Evolutionary conservation across 2,113 vertebrate species (phyloP), one percentile per base, ranked within the genome.

Genomic region (Strix uralensis): DNA sequence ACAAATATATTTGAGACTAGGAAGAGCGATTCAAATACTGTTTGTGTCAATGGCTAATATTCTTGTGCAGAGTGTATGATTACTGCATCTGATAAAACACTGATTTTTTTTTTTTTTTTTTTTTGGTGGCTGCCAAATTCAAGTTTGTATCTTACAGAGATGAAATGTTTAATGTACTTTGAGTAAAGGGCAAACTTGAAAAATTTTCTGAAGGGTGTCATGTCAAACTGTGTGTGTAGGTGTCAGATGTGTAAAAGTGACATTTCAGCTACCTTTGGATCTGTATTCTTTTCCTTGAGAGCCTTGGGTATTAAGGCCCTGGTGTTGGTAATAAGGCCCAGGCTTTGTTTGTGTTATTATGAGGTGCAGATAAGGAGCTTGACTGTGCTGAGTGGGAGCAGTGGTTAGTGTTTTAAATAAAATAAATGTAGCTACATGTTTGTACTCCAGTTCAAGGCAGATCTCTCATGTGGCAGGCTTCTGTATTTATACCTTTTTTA

Each of bases 191-290:
- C 7, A 22, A 17, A 4, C 38, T 79, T 49, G 47, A 10, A 47
- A 19, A 1, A 0, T 3, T 29, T 63, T 63, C 13, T 29, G 20
- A 42, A 32, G 32, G 13, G 4, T 26, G 2, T 38, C 12, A 2
- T 3, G 7, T 58, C 36, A 58, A 26, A 73, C 15, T 11, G 65
- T 40, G 16, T 0, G 0, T 42, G 63, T 21, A 25, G 16, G 17
- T 88, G 5, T 74, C 9, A 84, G 55, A 6, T 22, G 8, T 4
- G 11, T 13, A 5, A 22, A 63, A 88, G 21, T 42, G 27, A 7
- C 32, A 25, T 49, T 36, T 7, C 29, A n/a, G 0, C 36, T 42
- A 0, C 40, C 38, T 7, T 26, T 55, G 62, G 54, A 0, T 26
- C 22, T 5, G 27, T 54, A 36, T 52, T 54, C 9, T 55, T 11